phyloP scores from a whole-genome alignment of 2,888 invertebrate genomes.

The Xanthia icteritia region DNA sequence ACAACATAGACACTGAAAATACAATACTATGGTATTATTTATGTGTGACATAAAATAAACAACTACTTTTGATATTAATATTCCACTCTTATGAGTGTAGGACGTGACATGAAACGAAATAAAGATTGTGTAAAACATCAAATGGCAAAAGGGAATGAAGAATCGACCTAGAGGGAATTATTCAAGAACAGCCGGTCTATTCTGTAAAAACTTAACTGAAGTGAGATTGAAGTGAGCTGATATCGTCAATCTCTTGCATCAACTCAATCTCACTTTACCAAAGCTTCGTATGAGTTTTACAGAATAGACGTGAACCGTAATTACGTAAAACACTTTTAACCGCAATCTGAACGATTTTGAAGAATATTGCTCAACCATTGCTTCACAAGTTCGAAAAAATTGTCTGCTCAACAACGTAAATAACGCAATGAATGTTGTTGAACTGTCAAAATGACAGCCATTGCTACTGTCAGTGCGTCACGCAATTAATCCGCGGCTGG shows the following conservation, averaged over 20 bases:
- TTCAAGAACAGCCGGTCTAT: background rate
- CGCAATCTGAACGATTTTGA: too few species aligned
- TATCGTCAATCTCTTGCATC: too few species aligned
- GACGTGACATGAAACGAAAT: background rate
- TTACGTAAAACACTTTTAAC: too few species aligned
- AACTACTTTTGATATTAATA: background rate
- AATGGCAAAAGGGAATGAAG: background rate
- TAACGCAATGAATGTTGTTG: too few species aligned
- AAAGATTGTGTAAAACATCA: background rate
- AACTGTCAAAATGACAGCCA: background rate
- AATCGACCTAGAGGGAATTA: background rate
- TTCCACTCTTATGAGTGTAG: too few species aligned
- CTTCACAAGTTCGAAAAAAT: too few species aligned
- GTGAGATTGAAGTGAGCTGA: background rate
- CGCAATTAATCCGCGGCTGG: background rate
- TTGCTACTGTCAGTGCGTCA: too few species aligned
- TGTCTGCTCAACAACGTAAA: too few species aligned
- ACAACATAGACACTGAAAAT: background rate
- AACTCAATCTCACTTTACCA: too few species aligned
- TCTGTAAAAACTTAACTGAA: background rate
- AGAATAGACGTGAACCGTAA: too few species aligned
- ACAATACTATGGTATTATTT: background rate
- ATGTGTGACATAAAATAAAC: background rate
- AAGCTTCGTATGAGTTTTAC: background rate
- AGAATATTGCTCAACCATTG: too few species aligned